phyloP scores from a whole-genome alignment of 2,797 vertebrate species.

The Cyclopterus lumpus region DNA sequence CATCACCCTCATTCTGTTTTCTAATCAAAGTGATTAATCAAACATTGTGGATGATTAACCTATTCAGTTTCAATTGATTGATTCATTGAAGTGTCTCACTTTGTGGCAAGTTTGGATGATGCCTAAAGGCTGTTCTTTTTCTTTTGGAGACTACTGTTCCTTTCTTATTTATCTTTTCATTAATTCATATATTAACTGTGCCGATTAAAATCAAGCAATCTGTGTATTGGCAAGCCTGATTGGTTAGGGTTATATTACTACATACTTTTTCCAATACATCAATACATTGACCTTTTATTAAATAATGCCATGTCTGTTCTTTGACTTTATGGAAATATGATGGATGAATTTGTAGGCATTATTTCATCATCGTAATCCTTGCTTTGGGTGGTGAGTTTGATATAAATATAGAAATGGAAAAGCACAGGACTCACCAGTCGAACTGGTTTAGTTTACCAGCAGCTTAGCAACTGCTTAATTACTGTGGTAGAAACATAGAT shows the following conservation, averaged over 20 bases:
- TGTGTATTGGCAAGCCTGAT: neutral
- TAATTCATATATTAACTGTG: neutral
- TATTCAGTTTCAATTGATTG: constrained; percentile 65
- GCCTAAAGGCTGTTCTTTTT: neutral
- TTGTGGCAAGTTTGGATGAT: constrained; percentile 17
- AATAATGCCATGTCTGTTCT: neutral
- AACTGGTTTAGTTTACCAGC: neutral
- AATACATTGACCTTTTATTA: neutral
- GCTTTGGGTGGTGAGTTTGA: neutral
- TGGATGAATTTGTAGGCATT: neutral
- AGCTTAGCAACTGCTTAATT: neutral
- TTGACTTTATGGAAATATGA: neutral
- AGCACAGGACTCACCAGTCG: neutral
- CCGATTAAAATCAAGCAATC: neutral
- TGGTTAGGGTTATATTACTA: neutral
- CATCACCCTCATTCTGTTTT: constrained; percentile 49
- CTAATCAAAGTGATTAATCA: constrained; percentile 65
- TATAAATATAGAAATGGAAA: neutral
- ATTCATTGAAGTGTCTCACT: constrained; percentile 44
- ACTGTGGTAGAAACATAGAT: neutral
- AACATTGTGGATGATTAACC: constrained; percentile 75
- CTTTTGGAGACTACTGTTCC: neutral
- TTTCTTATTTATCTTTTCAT: neutral
- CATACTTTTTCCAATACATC: neutral
- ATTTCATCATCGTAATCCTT: neutral